These are phyloP conservation scores for Mythimna ferrago DNA, from an alignment of 2,888 invertebrate species.

Conservation along the genomic window DNA sequence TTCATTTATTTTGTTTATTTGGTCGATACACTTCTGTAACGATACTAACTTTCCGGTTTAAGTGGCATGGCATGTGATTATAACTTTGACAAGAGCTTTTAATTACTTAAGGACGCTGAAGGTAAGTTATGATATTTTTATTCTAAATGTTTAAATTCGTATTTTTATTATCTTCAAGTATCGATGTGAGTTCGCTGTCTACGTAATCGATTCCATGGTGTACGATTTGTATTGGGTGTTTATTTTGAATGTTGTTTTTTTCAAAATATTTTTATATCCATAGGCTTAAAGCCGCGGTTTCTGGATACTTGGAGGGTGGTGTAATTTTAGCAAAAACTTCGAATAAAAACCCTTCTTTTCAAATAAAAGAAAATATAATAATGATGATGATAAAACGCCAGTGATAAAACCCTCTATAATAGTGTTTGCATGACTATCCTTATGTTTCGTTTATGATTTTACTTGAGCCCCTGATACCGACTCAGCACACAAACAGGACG, in stretches of 20 bases:
- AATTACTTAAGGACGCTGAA: conserved; percentile 69
- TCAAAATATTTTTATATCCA: conserved; percentile 41
- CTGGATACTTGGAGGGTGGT: conserved; percentile 89
- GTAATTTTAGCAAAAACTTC: conserved; percentile 58
- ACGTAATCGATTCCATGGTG: conserved; percentile 88
- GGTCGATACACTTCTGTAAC: conserved; percentile 59
- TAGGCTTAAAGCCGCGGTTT: conserved; percentile 59
- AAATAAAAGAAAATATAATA: conserved; percentile 65
- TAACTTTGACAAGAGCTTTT: conserved; percentile 62
- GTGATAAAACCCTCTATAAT: conserved; percentile 75
- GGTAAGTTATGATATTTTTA: conserved; percentile 82
- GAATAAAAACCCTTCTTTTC: conserved; percentile 63
- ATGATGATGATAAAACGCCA: conserved; percentile 67
- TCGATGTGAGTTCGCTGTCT: conserved; percentile 63
- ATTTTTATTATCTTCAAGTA: conserved; percentile 62
- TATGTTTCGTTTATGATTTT: conserved; percentile 87
- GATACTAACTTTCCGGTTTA: conserved; percentile 59
- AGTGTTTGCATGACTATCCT: conserved; percentile 86
- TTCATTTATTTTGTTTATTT: conserved; percentile 62
- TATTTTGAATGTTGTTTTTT: conserved; percentile 67
- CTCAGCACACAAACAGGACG: conserved; percentile 88
- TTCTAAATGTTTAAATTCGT: conserved; percentile 64
- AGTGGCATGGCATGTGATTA: conserved; percentile 82
- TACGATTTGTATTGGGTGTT: conserved; percentile 72
- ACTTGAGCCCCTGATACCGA: conserved; percentile 88